These are phyloP conservation scores for Cephalopachus bancanus DNA, from an alignment of 2,797 vertebrate species.

Conservation along the genomic window DNA sequence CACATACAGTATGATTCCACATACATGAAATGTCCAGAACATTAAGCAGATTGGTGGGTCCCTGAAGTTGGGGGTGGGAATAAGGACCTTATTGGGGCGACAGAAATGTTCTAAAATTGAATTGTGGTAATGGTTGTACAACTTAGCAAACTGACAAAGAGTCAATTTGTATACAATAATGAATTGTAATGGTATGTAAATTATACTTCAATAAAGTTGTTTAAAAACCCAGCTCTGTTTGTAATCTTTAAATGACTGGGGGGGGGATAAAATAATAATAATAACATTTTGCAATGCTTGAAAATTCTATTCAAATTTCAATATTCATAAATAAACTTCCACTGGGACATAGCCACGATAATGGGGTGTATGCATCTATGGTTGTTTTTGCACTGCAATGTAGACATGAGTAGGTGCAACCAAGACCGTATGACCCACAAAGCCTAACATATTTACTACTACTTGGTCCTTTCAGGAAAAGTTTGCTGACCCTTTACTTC, in stretches of 20 bases:
- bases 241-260: slow-evolving; percentile 46
- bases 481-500: not conserved
- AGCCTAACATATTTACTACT: not conserved
- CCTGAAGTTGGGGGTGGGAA: not conserved
- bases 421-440: not conserved
- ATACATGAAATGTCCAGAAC: not conserved
- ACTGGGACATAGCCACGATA: not conserved
- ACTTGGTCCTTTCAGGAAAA: not conserved
- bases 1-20: not conserved
- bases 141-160: slow-evolving; percentile 4
- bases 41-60: not conserved
- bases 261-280: not conserved
- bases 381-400: not conserved
- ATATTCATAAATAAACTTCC: not conserved
- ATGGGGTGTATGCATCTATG: not conserved
- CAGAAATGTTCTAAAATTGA: not conserved
- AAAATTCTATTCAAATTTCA: slow-evolving; percentile 51
- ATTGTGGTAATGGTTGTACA: not conserved
- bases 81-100: not conserved
- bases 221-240: not conserved
- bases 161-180: not conserved
- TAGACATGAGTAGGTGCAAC: rapidly evolving
- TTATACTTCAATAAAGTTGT: not conserved
- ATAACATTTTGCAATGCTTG: not conserved
- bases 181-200: not conserved